These are phyloP conservation scores for Panagrolaimus sp. DNA, from an alignment of 1,140 invertebrate genomes.

Conservation along the genomic window DNA sequence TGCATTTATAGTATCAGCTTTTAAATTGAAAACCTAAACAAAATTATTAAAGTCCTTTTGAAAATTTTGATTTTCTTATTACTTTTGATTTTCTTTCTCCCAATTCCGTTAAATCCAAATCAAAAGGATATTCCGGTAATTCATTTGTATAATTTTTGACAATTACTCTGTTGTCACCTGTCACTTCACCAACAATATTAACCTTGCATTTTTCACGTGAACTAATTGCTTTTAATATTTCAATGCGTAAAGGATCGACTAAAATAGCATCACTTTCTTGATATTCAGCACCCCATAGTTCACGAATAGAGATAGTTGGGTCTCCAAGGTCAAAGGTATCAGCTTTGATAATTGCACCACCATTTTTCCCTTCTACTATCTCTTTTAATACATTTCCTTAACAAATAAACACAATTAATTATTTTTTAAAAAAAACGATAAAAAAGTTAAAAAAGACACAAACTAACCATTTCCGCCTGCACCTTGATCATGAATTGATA, in stretches of 20 bases:
- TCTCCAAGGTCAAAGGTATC: conserved; percentile 84
- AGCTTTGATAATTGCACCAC: conserved; percentile 81
- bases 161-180: conserved; percentile 72
- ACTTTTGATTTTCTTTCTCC: conserved; percentile 78
- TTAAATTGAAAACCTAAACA: neutral
- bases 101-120: conserved; percentile 81
- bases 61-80: conserved; percentile 3
- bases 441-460: neutral
- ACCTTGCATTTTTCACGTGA: conserved; percentile 82
- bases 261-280: conserved; percentile 81
- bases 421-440: too few relatives aligned
- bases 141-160: conserved; percentile 34
- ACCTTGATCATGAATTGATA: conserved; percentile 89
- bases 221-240: conserved; percentile 70
- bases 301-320: conserved; percentile 81
- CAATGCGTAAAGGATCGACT: conserved; percentile 63
- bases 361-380: conserved; percentile 73
- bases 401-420: conserved; percentile 19
- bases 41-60: neutral
- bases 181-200: conserved; percentile 84
- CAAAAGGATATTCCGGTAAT: conserved; percentile 66
- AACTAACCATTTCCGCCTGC: conserved; percentile 83
- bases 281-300: conserved; percentile 95
- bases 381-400: conserved; percentile 90
- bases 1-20: conserved; percentile 2